Base-by-base conservation (phyloP, 1,140 invertebrate genomes). In the Tachypleus tridentatus region DNA sequence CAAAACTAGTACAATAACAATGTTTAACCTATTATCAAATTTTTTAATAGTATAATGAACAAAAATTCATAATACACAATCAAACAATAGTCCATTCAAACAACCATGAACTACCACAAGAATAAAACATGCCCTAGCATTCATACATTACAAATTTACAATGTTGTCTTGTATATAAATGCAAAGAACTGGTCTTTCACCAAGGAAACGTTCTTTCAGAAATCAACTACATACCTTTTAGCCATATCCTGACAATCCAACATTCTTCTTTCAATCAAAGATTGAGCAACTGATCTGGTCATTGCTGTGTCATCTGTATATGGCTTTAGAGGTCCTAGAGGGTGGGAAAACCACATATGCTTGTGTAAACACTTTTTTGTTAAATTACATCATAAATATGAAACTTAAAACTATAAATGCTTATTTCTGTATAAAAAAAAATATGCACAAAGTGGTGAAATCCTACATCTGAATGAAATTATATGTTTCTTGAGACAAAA, bases 221-320 rank as follows among this genome's bases (percentile, higher is more conserved):
- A n/a, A 51, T 54, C 64, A 50, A 57, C 29, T 6, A 29, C 51
- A 63, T 68, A 77, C 74, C 70, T 74, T 67, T 70, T 70, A 8
- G 76, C 77, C 69, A 80, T 71, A 65, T 79, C 76, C 54, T 67
- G 69, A 5, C 71, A 61, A 72, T 75, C 64, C 9, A 79, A 73
- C 4, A 67, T 77, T 67, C 81, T 80, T 62, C 83, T 80, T 58
- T 85, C 78, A 48, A 87, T 77, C 49, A 90, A 74, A 57, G 84
- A 86, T 70, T 80, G 74, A 4, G 83, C 85, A 56, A 88, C 75
- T 57, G 80, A 80, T 72, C 81, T 80, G 10, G 84, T 84, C 87
- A 91, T 88, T 47, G 84, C 85, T 10, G 87, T 87, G 73, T 90
- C 88, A 81, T 90, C 87, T 51, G 87, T 87, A 73, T 81, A 88